Base-by-base conservation (phyloP, 2,888 invertebrate species). In the Microdon myrmicae region DNA sequence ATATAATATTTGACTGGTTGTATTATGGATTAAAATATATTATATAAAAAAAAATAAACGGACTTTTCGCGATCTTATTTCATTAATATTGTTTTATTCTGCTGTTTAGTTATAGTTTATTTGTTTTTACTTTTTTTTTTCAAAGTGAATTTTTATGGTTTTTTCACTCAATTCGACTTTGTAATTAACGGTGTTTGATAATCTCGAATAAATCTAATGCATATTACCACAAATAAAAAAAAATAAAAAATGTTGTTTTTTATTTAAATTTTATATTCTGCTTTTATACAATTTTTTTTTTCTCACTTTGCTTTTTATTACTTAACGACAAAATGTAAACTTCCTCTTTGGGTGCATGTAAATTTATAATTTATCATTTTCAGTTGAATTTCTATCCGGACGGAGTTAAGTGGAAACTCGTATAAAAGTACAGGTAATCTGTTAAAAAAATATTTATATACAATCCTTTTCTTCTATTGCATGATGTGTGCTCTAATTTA, bases 391-490 rank as follows among this genome's bases (percentile, higher is more conserved):
- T 51, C 28, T 56, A 28, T 37, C 64, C 64, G 64, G 64, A 64
- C 64, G 64, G 64, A 64, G 48, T 64, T 64, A 41, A 47, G 56
- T 64, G 53, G 58, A 58, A 64, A n/a, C n/a, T n/a, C n/a, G n/a
- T 49, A 58, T 56, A 61, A 49, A 64, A 64, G 39, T 45, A 41
- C 28, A 53, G 56, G 58, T 53, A 58, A 38, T 31, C 43, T 43
- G 3, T 48, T 23, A 47, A 55, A 53, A 56, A 58, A 43, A 51
- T 32, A 53, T 53, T n/a, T 9, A 49, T 41, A 58, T 56, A 29
- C 53, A 56, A 51, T 44, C n/a, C 47, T 25, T 58, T 43, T 43
- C 20, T 22, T 58, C 38, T 56, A 56, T 61, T 45, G 61, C 37
- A 47, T 64, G 55, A 25, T 49, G n/a, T 55, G 39, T 55, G 41